phyloP scores from a whole-genome alignment of 2,888 invertebrate species.

The Trileptium ribeirensis region DNA sequence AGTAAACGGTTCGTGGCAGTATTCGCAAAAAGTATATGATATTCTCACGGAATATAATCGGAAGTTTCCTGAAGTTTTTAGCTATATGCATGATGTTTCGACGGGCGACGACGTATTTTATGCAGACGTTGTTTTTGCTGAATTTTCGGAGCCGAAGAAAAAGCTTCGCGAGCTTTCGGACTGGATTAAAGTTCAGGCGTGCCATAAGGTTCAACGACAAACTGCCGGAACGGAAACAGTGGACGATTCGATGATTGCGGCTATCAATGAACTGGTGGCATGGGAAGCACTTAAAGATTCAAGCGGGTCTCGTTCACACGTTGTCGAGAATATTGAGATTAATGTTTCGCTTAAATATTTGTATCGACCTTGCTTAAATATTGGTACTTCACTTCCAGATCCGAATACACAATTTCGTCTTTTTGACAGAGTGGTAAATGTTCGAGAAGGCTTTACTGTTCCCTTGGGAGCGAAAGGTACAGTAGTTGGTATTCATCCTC shows the following conservation, averaged over 20 bases:
- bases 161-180: constrained; percentile 53
- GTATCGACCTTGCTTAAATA: constrained; percentile 37
- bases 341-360: background rate
- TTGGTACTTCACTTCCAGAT: constrained; percentile 60
- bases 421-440: constrained; percentile 76
- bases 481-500: constrained; percentile 61
- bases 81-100: constrained; percentile 56
- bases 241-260: constrained; percentile 62
- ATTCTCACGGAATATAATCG: constrained; percentile 65
- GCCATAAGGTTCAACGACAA: constrained; percentile 60
- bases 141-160: background rate
- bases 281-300: background rate
- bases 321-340: constrained; percentile 49
- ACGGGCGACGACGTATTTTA: constrained; percentile 61
- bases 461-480: constrained; percentile 78
- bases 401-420: constrained; percentile 62
- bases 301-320: constrained; percentile 1
- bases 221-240: constrained; percentile 66
- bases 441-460: constrained; percentile 66
- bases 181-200: constrained; percentile 69
- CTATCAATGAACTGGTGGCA: constrained; percentile 57
- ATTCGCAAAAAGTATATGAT: constrained; percentile 67
- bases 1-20: constrained; percentile 64
- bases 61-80: constrained; percentile 68
- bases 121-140: constrained; percentile 62